Base-by-base conservation (phyloP, 2,888 invertebrate species). In the Margaritifera margaritifera region DNA sequence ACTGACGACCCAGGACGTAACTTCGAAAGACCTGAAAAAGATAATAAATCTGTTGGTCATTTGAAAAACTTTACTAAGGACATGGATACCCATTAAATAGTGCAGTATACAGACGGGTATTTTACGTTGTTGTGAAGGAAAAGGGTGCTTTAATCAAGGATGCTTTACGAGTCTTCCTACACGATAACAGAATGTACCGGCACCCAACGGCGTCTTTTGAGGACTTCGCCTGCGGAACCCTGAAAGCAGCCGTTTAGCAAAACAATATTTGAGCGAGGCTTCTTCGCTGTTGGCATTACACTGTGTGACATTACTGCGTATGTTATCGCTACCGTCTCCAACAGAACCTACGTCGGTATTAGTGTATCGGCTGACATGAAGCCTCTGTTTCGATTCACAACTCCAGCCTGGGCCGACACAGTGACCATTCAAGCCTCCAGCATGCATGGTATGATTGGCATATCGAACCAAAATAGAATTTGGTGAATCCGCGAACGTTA, bases 181-280 rank as follows among this genome's bases (percentile, higher is more conserved):
- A 75, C 31, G 82, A 82, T 18, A 84, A 84, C 69, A 62, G 64
- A 50, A 68, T 81, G 68, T 84, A 81, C 67, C 83, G 84, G 82
- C 75, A 78, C 54, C 69, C 69, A 22, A 66, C 66, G 22, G 74
- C 74, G 5, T 64, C 66, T 0, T 83, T 81, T 59, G 66, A 69
- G 25, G 74, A 77, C 5, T 82, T 78, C 1, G 80, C 80, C 0
- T 84, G 84, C 69, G 82, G 81, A 50, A 71, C 80, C 18, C 66
- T 82, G 54, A 79, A 79, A 56, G 76, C 81, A 6, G 82, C 82
- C 55, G 2, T 56, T 68, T n/a, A 75, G 75, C 27, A 68, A 68
- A 2, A 62, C 59, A 8, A 72, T 73, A 8, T 80, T 79, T 58
- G 62, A 60, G 15, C 62, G 63, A 27, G 80, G 81, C 3, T 83